A percentile compares a stretch with the other conserved stretches of the same genome.
phyloP scores from a whole-genome alignment of 1,140 invertebrate genomes.

The Parapsyche elsis region DNA sequence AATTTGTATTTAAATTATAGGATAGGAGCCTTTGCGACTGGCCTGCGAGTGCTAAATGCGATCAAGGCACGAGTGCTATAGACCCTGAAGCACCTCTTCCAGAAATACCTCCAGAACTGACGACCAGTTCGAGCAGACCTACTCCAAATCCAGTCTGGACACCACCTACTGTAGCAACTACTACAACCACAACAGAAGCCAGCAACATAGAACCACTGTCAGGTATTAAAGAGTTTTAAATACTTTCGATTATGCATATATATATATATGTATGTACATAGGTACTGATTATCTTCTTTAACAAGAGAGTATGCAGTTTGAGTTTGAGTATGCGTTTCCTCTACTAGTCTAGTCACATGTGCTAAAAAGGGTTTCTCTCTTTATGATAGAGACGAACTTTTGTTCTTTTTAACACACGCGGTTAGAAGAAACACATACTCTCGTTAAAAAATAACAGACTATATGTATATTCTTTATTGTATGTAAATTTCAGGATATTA shows the following conservation, averaged over 20 bases:
- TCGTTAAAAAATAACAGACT: background rate
- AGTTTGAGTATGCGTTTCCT: too few species aligned
- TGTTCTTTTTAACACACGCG: too few species aligned
- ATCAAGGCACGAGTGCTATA: conserved; percentile 56
- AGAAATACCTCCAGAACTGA: background rate
- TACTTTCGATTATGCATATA: background rate
- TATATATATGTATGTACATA: too few species aligned
- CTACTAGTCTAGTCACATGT: too few species aligned
- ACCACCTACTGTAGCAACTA: conserved; percentile 11
- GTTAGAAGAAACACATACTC: too few species aligned
- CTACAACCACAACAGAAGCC: conserved; percentile 53
- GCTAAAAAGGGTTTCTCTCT: too few species aligned
- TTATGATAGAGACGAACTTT: too few species aligned
- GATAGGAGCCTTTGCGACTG: conserved; percentile 79
- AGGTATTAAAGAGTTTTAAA: conserved; percentile 9
- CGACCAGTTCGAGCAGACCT: background rate
- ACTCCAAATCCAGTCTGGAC: conserved; percentile 26
- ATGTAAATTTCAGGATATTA: conserved; percentile 66
- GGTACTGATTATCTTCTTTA: too few species aligned
- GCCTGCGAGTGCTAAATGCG: conserved; percentile 78
- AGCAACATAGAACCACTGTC: background rate
- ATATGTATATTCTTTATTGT: background rate
- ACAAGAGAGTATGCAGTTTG: too few species aligned
- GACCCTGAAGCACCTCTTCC: conserved; percentile 29
- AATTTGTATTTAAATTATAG: conserved; percentile 45